Evolutionary conservation across 2,113 vertebrate genomes (phyloP).

Genomic region (Podarcis raffonei): DNA sequence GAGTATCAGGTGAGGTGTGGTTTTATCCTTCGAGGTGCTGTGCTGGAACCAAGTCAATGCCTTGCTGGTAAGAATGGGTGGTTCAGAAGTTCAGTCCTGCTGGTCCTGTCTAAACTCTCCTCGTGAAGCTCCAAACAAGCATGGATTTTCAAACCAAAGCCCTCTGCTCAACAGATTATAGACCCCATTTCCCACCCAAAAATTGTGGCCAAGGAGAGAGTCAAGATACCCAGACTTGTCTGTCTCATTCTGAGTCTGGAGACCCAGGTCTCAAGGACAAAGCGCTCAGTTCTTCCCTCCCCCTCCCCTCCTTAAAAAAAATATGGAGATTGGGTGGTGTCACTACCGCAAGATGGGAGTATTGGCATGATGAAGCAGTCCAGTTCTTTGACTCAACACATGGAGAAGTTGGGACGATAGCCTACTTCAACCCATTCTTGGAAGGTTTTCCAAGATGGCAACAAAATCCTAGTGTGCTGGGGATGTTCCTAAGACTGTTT

Average conservation of each 20-base stretch:
- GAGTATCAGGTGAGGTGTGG: neutral
- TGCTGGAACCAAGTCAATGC: neutral
- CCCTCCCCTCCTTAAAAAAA: neutral
- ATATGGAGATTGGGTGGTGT: neutral
- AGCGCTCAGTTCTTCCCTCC: neutral
- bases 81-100: neutral
- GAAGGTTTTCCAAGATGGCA: neutral
- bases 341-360: neutral
- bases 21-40: neutral
- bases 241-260: neutral
- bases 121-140: neutral
- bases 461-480: neutral
- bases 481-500: neutral
- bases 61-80: neutral
- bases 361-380: neutral
- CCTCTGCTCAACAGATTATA: constrained; percentile 10
- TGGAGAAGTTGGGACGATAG: neutral
- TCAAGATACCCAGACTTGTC: neutral
- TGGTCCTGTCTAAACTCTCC: neutral
- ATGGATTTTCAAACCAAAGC: neutral
- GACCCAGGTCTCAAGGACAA: neutral
- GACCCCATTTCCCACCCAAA: constrained; percentile 9
- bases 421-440: neutral
- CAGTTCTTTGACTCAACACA: neutral
- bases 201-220: neutral